Conservation (phyloP, 1,140 invertebrate genomes). For the Drosophila suzukii region DNA sequence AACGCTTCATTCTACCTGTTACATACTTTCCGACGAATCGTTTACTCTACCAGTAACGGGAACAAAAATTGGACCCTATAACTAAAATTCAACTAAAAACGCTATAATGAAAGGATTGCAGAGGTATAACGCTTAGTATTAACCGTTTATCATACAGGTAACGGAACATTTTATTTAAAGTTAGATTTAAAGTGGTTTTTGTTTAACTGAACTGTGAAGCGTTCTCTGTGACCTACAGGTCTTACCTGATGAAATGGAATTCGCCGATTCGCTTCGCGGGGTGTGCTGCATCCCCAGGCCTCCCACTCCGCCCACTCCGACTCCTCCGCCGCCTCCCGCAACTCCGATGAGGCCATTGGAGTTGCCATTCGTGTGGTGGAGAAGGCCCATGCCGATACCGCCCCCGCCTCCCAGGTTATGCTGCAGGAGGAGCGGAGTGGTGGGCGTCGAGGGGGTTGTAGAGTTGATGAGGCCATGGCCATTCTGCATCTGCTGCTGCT, state of each 20-base stretch:
- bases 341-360: constrained; percentile 50
- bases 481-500: constrained; percentile 70
- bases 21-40: no score
- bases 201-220: neutral
- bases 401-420: constrained; percentile 54
- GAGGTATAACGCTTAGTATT: no score
- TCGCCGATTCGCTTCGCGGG: constrained; percentile 82
- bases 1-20: no score
- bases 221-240: neutral
- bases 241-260: constrained; percentile 84
- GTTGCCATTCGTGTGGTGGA: constrained; percentile 60
- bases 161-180: neutral
- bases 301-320: constrained; percentile 37
- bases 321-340: constrained; percentile 7
- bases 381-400: constrained; percentile 44
- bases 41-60: no score
- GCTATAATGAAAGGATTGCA: no score
- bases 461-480: constrained; percentile 69
- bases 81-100: no score
- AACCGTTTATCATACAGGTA: no score
- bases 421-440: constrained; percentile 44
- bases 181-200: neutral
- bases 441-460: constrained; percentile 54
- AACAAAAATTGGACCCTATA: no score
- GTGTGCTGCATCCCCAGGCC: constrained; percentile 83